Evolutionary conservation across 2,113 vertebrate species (phyloP).

Genomic region (Mesitornis unicolor): DNA sequence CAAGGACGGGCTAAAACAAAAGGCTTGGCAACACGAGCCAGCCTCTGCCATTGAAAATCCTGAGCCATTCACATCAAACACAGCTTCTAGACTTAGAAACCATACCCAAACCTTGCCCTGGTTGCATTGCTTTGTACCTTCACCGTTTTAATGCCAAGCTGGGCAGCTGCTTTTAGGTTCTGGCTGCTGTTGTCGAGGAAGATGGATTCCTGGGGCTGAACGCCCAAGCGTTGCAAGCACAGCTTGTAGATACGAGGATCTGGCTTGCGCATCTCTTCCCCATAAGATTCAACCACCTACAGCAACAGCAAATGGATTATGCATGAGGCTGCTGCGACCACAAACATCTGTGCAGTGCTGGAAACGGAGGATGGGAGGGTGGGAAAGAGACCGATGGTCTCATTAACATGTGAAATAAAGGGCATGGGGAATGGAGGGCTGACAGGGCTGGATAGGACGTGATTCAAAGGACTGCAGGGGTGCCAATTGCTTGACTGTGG

Average conservation of each 20-base stretch:
- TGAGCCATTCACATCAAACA: background rate
- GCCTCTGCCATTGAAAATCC: background rate
- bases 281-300: slow-evolving; percentile 76
- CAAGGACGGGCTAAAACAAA: background rate
- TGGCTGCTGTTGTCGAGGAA: slow-evolving; percentile 77
- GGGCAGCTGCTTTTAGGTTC: slow-evolving; percentile 75
- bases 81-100: background rate
- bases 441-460: background rate
- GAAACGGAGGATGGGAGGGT: background rate
- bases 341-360: background rate
- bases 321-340: background rate
- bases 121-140: slow-evolving; percentile 63
- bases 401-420: background rate
- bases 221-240: slow-evolving; percentile 71
- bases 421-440: background rate
- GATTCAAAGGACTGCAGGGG: background rate
- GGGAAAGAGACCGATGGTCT: background rate
- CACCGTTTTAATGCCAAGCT: slow-evolving; percentile 77
- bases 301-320: background rate
- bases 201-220: slow-evolving; percentile 75
- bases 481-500: background rate
- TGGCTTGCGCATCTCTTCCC: slow-evolving; percentile 73
- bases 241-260: slow-evolving; percentile 71
- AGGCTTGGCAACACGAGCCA: background rate
- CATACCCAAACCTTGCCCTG: background rate